These are phyloP conservation scores for Allygus modestus DNA, from an alignment of 2,888 invertebrate genomes.

Conservation along the genomic window DNA sequence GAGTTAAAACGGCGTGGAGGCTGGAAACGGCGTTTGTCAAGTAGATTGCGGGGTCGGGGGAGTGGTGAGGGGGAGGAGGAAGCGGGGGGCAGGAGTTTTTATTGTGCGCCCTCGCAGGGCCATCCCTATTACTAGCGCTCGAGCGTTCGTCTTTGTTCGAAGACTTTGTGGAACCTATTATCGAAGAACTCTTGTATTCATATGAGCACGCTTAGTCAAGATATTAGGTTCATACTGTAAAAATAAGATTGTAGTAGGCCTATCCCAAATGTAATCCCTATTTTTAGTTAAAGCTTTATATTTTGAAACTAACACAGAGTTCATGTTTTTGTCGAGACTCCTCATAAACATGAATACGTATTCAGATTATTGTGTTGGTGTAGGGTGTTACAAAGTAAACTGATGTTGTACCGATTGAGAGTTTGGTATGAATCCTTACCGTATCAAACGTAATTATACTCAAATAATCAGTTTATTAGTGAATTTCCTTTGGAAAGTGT, in stretches of 20 bases:
- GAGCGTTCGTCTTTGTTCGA: slow-evolving; percentile 18
- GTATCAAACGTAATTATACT: too few relatives aligned
- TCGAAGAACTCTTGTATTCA: background rate
- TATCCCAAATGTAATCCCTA: background rate
- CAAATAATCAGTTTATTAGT: too few relatives aligned
- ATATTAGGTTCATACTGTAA: background rate
- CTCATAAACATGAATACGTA: too few relatives aligned
- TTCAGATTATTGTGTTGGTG: too few relatives aligned
- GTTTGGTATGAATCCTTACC: too few relatives aligned
- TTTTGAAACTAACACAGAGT: too few relatives aligned
- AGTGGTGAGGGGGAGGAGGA: background rate
- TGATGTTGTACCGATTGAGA: too few relatives aligned
- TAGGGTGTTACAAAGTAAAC: too few relatives aligned
- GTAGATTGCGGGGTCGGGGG: background rate
- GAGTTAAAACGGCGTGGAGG: slow-evolving; percentile 3
- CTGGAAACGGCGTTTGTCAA: slow-evolving; percentile 12
- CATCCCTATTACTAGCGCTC: slow-evolving; percentile 20
- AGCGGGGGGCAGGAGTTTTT: background rate
- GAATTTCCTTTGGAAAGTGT: too few relatives aligned
- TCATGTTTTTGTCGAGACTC: too few relatives aligned
- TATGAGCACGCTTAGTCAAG: background rate
- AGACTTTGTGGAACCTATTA: slow-evolving; percentile 24
- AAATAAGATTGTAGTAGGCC: background rate
- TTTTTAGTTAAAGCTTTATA: too few relatives aligned
- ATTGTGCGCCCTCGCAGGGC: slow-evolving; percentile 1